Evolutionary conservation across 2,797 vertebrate genomes (phyloP).

Genomic region (Sylvia borin): DNA sequence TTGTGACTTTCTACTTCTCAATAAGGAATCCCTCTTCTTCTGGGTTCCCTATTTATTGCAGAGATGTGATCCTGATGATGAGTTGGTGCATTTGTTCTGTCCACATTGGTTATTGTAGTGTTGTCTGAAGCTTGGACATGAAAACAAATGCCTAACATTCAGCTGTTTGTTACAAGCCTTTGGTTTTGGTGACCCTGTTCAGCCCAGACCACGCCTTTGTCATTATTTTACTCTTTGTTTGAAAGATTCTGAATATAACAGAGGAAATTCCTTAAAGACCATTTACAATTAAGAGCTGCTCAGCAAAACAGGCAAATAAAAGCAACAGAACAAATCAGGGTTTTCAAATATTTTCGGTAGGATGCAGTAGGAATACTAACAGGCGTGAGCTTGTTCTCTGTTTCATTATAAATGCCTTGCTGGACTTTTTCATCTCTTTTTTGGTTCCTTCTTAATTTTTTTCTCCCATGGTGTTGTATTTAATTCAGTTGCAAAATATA

Average conservation of each 20-base stretch:
- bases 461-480: background rate
- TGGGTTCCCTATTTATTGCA: background rate
- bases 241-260: background rate
- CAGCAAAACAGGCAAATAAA: background rate
- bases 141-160: background rate
- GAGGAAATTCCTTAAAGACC: background rate
- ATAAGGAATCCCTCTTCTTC: background rate
- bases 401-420: background rate
- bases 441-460: background rate
- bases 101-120: background rate
- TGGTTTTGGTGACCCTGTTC: background rate
- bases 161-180: background rate
- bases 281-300: background rate
- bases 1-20: background rate
- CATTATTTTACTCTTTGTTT: background rate
- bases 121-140: background rate
- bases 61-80: background rate
- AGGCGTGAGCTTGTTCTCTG: background rate
- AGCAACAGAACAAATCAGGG: background rate
- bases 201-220: rapidly evolving
- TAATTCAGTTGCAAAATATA: background rate
- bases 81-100: background rate
- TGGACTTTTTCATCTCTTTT: background rate
- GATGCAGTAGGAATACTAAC: background rate
- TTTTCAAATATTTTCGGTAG: background rate